phyloP scores from a whole-genome alignment of 2,888 invertebrate species.

The Macrosoma leucophasiata region DNA sequence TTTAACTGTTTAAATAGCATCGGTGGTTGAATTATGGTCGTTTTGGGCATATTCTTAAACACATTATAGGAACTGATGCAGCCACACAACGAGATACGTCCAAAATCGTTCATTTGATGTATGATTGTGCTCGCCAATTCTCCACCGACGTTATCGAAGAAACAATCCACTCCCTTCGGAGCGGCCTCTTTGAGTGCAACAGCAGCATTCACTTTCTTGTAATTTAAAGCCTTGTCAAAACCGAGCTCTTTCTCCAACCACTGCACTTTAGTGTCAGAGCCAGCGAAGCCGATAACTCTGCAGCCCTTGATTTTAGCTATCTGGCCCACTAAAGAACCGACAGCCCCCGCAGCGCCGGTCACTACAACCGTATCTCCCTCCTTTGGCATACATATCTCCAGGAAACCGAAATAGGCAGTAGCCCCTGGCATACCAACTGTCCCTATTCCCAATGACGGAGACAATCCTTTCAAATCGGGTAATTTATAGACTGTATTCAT shows the following conservation, averaged over 20 bases:
- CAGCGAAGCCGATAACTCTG: slow-evolving; percentile 80
- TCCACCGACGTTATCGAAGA: slow-evolving; percentile 86
- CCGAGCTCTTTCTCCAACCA: slow-evolving; percentile 80
- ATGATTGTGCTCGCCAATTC: slow-evolving; percentile 75
- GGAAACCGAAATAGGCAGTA: slow-evolving; percentile 83
- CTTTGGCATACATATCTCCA: slow-evolving; percentile 80
- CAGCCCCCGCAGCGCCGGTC: slow-evolving; percentile 83
- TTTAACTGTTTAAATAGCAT: slow-evolving; percentile 74
- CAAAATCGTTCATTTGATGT: slow-evolving; percentile 75
- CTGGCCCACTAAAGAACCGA: slow-evolving; percentile 84
- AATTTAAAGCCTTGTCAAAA: slow-evolving; percentile 83
- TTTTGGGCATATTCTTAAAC: slow-evolving; percentile 38
- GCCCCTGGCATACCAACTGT: slow-evolving; percentile 81
- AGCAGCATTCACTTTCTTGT: slow-evolving; percentile 76
- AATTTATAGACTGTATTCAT: too few relatives aligned
- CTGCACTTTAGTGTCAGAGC: slow-evolving; percentile 80
- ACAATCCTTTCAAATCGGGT: slow-evolving; percentile 66
- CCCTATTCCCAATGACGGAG: slow-evolving; percentile 76
- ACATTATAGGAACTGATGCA: slow-evolving; percentile 72
- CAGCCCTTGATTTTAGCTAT: slow-evolving; percentile 82
- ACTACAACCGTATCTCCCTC: slow-evolving; percentile 82
- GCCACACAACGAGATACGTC: slow-evolving; percentile 78
- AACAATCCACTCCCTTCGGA: slow-evolving; percentile 83
- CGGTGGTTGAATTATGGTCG: slow-evolving; percentile 53
- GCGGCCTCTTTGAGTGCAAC: slow-evolving; percentile 75